These are phyloP conservation scores for Pseudococcus viburni DNA, from an alignment of 2,888 invertebrate genomes.

Conservation along the genomic window DNA sequence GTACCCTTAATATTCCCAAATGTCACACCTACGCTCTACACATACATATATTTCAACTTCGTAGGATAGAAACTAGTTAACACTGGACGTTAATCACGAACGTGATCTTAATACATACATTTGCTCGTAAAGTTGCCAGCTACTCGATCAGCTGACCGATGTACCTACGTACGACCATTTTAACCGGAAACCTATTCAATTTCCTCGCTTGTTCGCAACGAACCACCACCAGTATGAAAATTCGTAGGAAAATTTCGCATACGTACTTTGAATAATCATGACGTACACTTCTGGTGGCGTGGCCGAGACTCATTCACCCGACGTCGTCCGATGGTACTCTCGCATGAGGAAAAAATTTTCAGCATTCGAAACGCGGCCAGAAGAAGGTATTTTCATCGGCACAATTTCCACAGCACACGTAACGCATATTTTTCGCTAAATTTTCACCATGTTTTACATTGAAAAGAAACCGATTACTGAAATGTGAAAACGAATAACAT, in stretches of 20 bases:
- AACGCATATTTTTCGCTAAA: constrained; percentile 22
- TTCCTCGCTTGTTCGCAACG: background rate
- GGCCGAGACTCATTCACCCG: background rate
- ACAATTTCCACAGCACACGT: background rate
- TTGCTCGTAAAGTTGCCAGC: background rate
- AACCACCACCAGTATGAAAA: too few relatives aligned
- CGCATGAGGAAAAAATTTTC: background rate
- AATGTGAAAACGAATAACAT: constrained; percentile 52
- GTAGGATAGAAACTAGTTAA: background rate
- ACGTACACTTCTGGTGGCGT: background rate
- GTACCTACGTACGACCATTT: background rate
- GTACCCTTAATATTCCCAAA: constrained; percentile 32
- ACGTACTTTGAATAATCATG: constrained; percentile 55
- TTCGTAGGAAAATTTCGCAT: background rate
- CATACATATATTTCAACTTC: background rate
- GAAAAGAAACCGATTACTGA: constrained; percentile 42
- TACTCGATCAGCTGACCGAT: constrained; percentile 4
- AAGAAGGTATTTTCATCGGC: background rate
- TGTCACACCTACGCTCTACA: constrained; percentile 19
- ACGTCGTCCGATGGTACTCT: background rate
- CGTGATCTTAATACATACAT: constrained; percentile 35
- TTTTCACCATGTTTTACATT: constrained; percentile 26
- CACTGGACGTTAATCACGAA: constrained; percentile 30
- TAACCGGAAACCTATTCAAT: constrained; percentile 6
- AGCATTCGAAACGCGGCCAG: background rate